These are phyloP conservation scores for Acomys russatus DNA, from an alignment of 2,797 vertebrate genomes.

Conservation along the genomic window DNA sequence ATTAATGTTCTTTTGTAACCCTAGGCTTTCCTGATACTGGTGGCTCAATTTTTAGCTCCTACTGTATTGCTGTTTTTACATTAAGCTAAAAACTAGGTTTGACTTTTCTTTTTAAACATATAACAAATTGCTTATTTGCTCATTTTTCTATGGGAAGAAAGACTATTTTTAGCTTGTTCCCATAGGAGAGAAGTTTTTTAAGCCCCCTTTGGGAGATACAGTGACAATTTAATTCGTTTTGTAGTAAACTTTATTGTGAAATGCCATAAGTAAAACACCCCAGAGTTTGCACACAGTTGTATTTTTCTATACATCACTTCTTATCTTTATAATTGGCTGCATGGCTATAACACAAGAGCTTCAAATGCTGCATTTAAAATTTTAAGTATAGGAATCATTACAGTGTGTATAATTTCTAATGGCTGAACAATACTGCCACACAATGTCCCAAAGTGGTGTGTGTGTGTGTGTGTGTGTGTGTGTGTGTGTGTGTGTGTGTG, in stretches of 20 bases:
- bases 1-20: not conserved
- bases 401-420: not conserved
- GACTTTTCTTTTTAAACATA: constrained; percentile 33
- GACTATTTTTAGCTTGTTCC: not conserved
- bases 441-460: not conserved
- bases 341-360: not conserved
- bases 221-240: constrained; percentile 32
- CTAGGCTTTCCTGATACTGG: constrained; percentile 2
- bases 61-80: constrained; percentile 38
- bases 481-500: not conserved
- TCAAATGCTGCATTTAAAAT: not conserved
- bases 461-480: too few species aligned
- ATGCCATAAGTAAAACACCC: not conserved
- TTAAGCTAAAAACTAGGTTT: not conserved
- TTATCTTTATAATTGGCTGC: not conserved
- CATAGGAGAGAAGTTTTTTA: not conserved
- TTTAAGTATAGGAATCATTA: constrained; percentile 25
- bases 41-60: constrained; percentile 20
- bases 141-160: not conserved
- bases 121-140: not conserved
- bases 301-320: constrained; percentile 14
- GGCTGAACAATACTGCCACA: not conserved
- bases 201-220: not conserved
- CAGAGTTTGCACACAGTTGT: not conserved
- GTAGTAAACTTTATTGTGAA: constrained; percentile 21